phyloP scores from a whole-genome alignment of 2,113 vertebrate species.

The Hypocryptadius cinnamomeus region DNA sequence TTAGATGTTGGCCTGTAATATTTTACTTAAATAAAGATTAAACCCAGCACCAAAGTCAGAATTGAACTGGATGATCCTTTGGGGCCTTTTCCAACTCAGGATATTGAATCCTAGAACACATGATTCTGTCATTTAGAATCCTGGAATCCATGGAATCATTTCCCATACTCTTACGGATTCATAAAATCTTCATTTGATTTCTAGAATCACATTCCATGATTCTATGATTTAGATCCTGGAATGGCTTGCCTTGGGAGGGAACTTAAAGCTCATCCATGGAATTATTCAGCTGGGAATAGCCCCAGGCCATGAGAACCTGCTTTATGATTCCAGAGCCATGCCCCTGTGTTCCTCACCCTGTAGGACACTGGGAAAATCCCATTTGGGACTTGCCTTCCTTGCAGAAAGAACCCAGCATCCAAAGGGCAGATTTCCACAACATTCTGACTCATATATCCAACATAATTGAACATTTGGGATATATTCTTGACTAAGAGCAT shows the following conservation, averaged over 20 bases:
- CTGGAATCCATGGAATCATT: too few relatives aligned
- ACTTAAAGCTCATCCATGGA: not conserved
- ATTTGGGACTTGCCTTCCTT: not conserved
- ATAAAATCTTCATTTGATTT: not conserved
- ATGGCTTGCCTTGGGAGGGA: not conserved
- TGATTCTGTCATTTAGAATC: too few relatives aligned
- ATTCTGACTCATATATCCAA: not conserved
- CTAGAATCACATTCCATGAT: too few relatives aligned
- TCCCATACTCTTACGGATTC: not conserved
- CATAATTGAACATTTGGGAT: not conserved
- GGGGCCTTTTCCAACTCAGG: not conserved
- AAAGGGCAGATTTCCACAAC: too few relatives aligned
- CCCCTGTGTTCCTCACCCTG: not conserved
- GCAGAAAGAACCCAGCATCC: not conserved
- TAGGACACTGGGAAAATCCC: not conserved
- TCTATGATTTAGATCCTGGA: not conserved
- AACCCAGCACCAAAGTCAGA: not conserved
- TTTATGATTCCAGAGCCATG: not conserved
- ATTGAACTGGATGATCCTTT: not conserved
- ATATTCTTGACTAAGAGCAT: not conserved
- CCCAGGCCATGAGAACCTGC: not conserved
- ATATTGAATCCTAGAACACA: not conserved
- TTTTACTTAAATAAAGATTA: not conserved
- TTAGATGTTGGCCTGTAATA: rapidly evolving
- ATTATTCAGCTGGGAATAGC: not conserved